These are phyloP conservation scores for Capromys pilorides DNA, from an alignment of 2,797 vertebrate genomes.

Conservation along the genomic window DNA sequence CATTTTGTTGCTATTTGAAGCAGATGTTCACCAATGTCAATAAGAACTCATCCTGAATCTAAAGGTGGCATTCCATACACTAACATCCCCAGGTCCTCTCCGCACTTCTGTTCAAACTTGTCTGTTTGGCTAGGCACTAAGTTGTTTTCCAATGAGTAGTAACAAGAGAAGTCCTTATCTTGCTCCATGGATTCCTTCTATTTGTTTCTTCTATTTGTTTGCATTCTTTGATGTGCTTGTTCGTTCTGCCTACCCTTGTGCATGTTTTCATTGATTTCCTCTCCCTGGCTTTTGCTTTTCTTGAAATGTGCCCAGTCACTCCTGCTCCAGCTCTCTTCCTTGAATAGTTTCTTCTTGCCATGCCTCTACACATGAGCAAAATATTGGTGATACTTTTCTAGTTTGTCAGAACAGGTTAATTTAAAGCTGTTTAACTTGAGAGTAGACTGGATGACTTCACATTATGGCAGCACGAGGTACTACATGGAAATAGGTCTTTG, in stretches of 20 bases:
- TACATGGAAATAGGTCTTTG: conserved; percentile 71
- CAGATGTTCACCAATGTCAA: conserved; percentile 81
- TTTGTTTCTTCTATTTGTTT: conserved; percentile 58
- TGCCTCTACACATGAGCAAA: not conserved
- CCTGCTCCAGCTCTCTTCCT: conserved; percentile 53
- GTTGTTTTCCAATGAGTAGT: conserved; percentile 76
- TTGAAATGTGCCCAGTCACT: conserved; percentile 65
- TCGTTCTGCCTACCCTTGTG: conserved; percentile 56
- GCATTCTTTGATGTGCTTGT: conserved; percentile 54
- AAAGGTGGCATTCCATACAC: conserved; percentile 76
- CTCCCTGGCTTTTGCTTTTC: conserved; percentile 67
- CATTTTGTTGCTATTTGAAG: conserved; percentile 79
- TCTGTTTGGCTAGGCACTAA: conserved; percentile 74
- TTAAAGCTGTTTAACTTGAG: conserved; percentile 49
- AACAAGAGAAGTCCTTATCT: conserved; percentile 54
- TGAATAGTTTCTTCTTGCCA: conserved; percentile 34
- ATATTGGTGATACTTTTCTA: conserved; percentile 50
- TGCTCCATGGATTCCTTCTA: conserved; percentile 61
- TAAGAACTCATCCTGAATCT: conserved; percentile 76
- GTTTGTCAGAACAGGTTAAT: conserved; percentile 57
- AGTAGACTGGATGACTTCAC: conserved; percentile 61
- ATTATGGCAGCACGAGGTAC: conserved; percentile 68
- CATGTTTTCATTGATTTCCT: conserved; percentile 67
- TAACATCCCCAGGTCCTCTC: conserved; percentile 72
- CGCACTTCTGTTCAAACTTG: conserved; percentile 39